phyloP scores from a whole-genome alignment of 2,113 vertebrate species.

The Talpa occidentalis region DNA sequence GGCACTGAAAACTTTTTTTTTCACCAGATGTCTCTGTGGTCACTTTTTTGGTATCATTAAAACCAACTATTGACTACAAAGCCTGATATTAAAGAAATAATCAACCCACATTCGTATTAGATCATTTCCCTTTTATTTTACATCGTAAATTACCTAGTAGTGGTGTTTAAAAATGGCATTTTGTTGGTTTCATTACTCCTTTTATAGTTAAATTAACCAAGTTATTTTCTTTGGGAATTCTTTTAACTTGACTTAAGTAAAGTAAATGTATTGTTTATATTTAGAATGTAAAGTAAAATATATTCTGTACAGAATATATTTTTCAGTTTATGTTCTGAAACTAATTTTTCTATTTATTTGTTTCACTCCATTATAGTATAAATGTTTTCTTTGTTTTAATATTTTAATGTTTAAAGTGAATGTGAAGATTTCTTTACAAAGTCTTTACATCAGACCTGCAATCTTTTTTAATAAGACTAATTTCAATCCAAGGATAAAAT shows the following conservation, averaged over 20 bases:
- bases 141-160: slow-evolving; percentile 78
- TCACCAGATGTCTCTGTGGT: slow-evolving; percentile 89
- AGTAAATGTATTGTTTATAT: background rate
- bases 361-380: background rate
- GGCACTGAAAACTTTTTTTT: slow-evolving; percentile 85
- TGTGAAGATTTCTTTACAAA: slow-evolving; percentile 17
- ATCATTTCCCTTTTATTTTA: slow-evolving; percentile 84
- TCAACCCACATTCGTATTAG: slow-evolving; percentile 73
- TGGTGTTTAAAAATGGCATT: slow-evolving; percentile 78
- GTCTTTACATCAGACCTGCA: background rate
- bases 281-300: background rate
- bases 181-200: slow-evolving; percentile 65
- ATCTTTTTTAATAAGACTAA: background rate
- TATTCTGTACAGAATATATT: too few species aligned
- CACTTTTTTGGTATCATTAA: slow-evolving; percentile 78
- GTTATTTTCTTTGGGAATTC: slow-evolving; percentile 73
- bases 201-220: slow-evolving; percentile 76
- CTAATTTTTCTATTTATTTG: background rate
- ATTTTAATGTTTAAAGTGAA: slow-evolving; percentile 67
- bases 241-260: slow-evolving; percentile 60
- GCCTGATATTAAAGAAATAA: slow-evolving; percentile 78
- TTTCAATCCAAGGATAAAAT: slow-evolving; percentile 38
- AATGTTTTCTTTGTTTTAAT: slow-evolving; percentile 42
- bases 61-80: slow-evolving; percentile 75
- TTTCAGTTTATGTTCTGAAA: slow-evolving; percentile 33